A percentile compares a stretch with the other conserved stretches of the same genome.
These are phyloP conservation scores for Lasioglossum pauxillum DNA, from an alignment of 2,888 invertebrate species.

Conservation along the genomic window DNA sequence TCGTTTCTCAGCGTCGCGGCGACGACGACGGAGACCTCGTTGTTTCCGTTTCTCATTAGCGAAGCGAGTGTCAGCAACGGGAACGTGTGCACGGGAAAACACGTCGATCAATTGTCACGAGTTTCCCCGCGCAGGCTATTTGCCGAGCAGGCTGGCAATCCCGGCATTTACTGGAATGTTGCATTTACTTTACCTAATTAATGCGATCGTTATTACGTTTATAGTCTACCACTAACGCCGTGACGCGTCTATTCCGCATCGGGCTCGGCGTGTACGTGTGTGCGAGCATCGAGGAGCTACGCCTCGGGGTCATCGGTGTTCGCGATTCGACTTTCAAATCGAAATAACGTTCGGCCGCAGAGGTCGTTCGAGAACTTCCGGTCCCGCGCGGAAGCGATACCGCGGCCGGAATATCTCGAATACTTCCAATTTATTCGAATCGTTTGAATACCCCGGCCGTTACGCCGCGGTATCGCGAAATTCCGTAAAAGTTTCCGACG, in stretches of 20 bases:
- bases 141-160: conserved; percentile 76
- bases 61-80: conserved; percentile 13
- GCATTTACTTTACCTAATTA: conserved; percentile 71
- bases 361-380: conserved; percentile 3
- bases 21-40: neutral
- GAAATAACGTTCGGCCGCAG: neutral
- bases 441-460: conserved; percentile 40
- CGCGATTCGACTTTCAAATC: conserved; percentile 53
- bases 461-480: conserved; percentile 25
- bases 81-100: conserved; percentile 18
- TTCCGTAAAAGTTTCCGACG: conserved; percentile 20
- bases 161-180: conserved; percentile 80
- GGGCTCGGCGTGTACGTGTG: neutral
- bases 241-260: conserved; percentile 26
- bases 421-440: conserved; percentile 52
- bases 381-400: conserved; percentile 9
- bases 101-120: conserved; percentile 48
- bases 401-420: conserved; percentile 36
- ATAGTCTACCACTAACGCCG: conserved; percentile 48
- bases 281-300: conserved; percentile 6
- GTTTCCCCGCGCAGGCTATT: conserved; percentile 28
- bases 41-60: conserved; percentile 16
- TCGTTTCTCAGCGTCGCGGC: conserved; percentile 2
- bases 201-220: conserved; percentile 64
- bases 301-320: neutral